Evolutionary conservation across 2,113 vertebrate species (phyloP).

Genomic region (Murina feae): DNA sequence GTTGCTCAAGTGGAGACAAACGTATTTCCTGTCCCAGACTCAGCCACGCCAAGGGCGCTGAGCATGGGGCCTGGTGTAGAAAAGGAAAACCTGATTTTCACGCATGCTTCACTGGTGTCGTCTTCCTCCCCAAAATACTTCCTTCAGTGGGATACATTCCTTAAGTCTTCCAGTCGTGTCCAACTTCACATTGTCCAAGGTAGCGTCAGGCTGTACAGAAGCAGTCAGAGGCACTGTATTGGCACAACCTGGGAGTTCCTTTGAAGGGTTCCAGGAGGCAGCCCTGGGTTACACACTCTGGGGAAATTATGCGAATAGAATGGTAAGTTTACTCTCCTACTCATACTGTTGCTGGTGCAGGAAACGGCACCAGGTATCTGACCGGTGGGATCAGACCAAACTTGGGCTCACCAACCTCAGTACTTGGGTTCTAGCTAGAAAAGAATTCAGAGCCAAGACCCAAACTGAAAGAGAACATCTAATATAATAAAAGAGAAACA

Average conservation of each 20-base stretch:
- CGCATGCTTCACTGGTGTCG: not conserved
- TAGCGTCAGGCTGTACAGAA: not conserved
- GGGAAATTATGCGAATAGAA: not conserved
- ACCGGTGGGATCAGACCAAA: too few species aligned
- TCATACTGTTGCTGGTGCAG: too few species aligned
- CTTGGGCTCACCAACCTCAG: too few species aligned
- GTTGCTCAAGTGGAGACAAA: constrained; percentile 43
- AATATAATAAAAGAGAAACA: too few species aligned
- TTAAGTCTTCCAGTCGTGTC: not conserved
- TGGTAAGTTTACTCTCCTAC: not conserved
- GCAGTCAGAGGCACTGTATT: not conserved
- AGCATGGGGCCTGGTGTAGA: not conserved
- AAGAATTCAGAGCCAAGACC: too few species aligned
- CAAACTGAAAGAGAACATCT: too few species aligned
- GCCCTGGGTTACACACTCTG: not conserved
- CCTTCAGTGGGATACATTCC: not conserved
- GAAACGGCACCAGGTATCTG: too few species aligned
- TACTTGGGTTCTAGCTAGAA: too few species aligned
- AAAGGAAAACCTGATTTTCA: constrained; percentile 8
- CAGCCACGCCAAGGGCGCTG: not conserved
- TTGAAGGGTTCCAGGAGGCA: not conserved
- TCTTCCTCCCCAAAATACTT: not conserved
- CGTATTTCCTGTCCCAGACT: constrained; percentile 17
- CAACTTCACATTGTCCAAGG: not conserved
- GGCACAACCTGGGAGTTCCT: not conserved